Base-by-base conservation (phyloP, 2,113 vertebrate genomes). In the Salvator merianae region DNA sequence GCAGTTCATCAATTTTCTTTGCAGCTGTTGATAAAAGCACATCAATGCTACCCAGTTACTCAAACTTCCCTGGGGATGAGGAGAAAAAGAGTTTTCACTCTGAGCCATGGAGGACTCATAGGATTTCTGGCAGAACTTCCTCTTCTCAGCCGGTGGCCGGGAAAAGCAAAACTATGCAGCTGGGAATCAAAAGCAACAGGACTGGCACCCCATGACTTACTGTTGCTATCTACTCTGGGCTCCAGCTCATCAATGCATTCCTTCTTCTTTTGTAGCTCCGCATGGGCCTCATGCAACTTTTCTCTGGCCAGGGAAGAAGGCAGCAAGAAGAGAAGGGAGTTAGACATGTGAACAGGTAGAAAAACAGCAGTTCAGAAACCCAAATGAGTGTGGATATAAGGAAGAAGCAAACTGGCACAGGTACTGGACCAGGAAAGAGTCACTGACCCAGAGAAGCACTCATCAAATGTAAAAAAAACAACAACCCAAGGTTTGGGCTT, bases 181-280 rank as follows among this genome's bases (percentile, higher is more conserved):
- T n/a, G 53, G 26, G 70, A 73, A 4, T 32, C 66, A 24, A 50
- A 84, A 53, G 40, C 32, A 36, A 18, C 3, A 28, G 38, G 40
- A 0, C 1, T 3, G 43, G 16, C 10, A 1, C 2, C 26, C 0
- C 22, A n/a, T 4, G 14, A 24, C 96, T 95, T 91, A 98, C 98
- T 97, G 93, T 88, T 95, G 90, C 88, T 84, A 87, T 97, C 97
- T 0, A 93, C 90, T 38, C 94, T 96, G 1, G 98, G 97, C 88
- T 98, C 97, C 13, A 98, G 93, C 70, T 97, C 96, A 62, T 98
- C 97, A 0, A 98, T 97, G 88, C 97, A 97, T 81, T 98, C 97
- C 13, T 90, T 94, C 70, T 98, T 98, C 94, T 96, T 97, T 83
- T 98, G 97, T n/a, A 98, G 96, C 81, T 98, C 98, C 3, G 97